phyloP scores from a whole-genome alignment of 2,797 vertebrate genomes.

The Sphenodon punctatus region DNA sequence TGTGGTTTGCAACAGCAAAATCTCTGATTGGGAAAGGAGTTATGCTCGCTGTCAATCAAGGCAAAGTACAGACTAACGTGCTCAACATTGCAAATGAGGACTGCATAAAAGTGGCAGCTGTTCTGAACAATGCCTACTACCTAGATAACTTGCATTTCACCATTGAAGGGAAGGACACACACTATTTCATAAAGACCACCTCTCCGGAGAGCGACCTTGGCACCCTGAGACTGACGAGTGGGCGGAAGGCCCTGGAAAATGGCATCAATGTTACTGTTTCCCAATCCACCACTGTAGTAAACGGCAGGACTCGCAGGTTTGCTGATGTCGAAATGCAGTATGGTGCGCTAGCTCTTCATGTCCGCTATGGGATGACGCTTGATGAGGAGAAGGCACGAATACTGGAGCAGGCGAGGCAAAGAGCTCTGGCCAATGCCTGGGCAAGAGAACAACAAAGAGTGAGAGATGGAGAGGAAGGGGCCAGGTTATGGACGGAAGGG shows the following conservation, averaged over 20 bases:
- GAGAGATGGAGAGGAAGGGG: constrained; percentile 93
- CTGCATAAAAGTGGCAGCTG: constrained; percentile 96
- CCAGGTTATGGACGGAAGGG: constrained; percentile 95
- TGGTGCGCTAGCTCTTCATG: constrained; percentile 88
- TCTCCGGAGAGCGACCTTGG: constrained; percentile 94
- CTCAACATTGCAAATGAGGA: constrained; percentile 97
- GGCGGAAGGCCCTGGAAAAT: constrained; percentile 93
- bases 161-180: constrained; percentile 92
- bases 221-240: constrained; percentile 91
- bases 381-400: constrained; percentile 96
- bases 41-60: constrained; percentile 95
- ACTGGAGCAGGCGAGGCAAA: constrained; percentile 92
- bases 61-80: constrained; percentile 92
- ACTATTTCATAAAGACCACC: constrained; percentile 96
- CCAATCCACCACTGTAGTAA: constrained; percentile 95
- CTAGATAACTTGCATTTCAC: constrained; percentile 97
- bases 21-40: constrained; percentile 95
- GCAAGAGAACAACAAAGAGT: constrained; percentile 93
- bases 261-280: constrained; percentile 96
- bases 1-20: constrained; percentile 94
- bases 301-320: constrained; percentile 95
- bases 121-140: constrained; percentile 97
- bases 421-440: constrained; percentile 92
- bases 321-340: constrained; percentile 95
- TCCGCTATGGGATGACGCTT: constrained; percentile 94